Percentiles rank a stretch among this genome's conserved stretches.
Evolutionary conservation across 2,797 vertebrate genomes (phyloP).

Genomic region (Falco cherrug): DNA sequence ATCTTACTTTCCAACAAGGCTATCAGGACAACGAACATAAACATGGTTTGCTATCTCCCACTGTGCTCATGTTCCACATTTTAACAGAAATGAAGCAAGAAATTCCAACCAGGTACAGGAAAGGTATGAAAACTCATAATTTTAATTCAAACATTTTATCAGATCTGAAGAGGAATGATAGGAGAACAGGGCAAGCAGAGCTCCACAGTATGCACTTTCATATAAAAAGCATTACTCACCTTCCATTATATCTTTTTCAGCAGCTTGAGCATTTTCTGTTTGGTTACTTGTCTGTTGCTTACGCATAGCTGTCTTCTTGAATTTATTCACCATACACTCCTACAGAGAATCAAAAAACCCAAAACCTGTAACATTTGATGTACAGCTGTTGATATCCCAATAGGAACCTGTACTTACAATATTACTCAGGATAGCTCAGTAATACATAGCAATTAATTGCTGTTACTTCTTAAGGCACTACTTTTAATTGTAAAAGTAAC

Average conservation of each 20-base stretch:
- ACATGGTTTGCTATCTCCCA: neutral
- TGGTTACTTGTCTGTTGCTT: constrained; percentile 80
- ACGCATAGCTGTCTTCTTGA: constrained; percentile 85
- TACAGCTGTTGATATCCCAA: neutral
- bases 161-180: neutral
- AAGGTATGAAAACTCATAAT: neutral
- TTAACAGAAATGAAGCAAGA: neutral
- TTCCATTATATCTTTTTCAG: constrained; percentile 85
- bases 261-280: constrained; percentile 76
- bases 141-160: neutral
- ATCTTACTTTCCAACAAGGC: neutral
- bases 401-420: neutral
- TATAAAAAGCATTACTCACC: constrained; percentile 58
- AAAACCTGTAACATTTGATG: neutral
- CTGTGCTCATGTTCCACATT: neutral
- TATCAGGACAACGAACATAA: neutral
- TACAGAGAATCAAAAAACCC: constrained; percentile 39
- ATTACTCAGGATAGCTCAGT: neutral
- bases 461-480: neutral
- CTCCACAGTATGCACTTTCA: neutral
- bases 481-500: neutral
- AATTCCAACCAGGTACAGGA: neutral
- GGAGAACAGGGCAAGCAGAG: neutral
- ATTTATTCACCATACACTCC: constrained; percentile 90
- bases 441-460: neutral